A percentile compares a stretch with the other conserved stretches of the same genome.
These are phyloP conservation scores for Pseudomugil tenellus DNA, from an alignment of 2,797 vertebrate species.

Conservation along the genomic window DNA sequence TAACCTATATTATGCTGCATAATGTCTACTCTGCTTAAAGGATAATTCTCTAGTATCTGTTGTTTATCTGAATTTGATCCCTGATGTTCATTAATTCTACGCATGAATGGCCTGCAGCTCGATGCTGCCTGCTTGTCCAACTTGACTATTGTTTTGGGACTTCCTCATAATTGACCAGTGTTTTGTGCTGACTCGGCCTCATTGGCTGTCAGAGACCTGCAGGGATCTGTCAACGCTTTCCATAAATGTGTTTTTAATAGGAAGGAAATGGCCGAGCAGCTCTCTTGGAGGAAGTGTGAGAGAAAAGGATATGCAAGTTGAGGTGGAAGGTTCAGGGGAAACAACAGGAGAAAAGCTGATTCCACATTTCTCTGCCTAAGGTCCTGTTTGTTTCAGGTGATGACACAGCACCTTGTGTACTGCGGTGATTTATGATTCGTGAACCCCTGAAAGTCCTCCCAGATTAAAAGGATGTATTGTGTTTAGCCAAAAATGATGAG, in stretches of 20 bases:
- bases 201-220: conserved; percentile 35
- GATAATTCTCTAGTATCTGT: conserved; percentile 13
- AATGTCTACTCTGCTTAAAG: conserved; percentile 7
- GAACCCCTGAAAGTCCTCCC: conserved; percentile 50
- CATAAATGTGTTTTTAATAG: conserved; percentile 62
- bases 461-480: conserved; percentile 56
- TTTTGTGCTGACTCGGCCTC: conserved; percentile 62
- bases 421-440: conserved; percentile 73
- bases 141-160: conserved; percentile 31
- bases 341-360: conserved; percentile 64
- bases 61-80: conserved; percentile 23
- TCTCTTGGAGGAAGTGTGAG: conserved; percentile 9
- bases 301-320: not conserved
- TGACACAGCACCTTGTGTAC: conserved; percentile 74
- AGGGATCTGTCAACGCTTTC: conserved; percentile 30
- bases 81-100: conserved; percentile 49
- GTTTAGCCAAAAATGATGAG: conserved; percentile 56
- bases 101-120: conserved; percentile 31
- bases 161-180: conserved; percentile 37
- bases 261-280: conserved; percentile 40
- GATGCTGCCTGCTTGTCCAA: conserved; percentile 4
- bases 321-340: conserved; percentile 55
- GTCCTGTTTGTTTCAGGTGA: conserved; percentile 63
- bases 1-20: conserved; percentile 8
- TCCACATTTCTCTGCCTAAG: conserved; percentile 63